phyloP scores from a whole-genome alignment of 2,113 vertebrate genomes.

The Percina caprodes region DNA sequence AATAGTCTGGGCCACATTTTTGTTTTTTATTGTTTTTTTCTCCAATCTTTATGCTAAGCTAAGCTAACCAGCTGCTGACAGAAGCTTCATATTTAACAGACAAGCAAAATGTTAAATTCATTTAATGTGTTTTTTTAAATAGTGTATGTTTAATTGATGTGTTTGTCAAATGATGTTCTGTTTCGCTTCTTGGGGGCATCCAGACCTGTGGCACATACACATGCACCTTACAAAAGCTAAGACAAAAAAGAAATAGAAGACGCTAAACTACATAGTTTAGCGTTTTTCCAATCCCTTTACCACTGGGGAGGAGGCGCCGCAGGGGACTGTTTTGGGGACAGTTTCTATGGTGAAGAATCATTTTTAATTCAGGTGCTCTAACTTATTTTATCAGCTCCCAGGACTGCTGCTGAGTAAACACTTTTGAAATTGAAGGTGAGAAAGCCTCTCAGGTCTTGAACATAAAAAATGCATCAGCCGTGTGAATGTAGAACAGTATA shows the following conservation, averaged over 20 bases:
- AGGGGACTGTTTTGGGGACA: slow-evolving; percentile 54
- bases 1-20: too few relatives aligned
- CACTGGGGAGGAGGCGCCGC: slow-evolving; percentile 32
- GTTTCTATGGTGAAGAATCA: slow-evolving; percentile 56
- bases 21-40: not conserved
- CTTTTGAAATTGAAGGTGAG: slow-evolving; percentile 82
- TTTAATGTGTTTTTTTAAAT: not conserved
- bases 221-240: not conserved
- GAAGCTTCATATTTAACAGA: too few relatives aligned
- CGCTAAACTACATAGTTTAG: not conserved
- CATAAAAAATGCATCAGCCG: slow-evolving; percentile 82
- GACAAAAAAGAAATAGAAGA: not conserved
- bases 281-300: slow-evolving; percentile 48
- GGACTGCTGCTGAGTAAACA: slow-evolving; percentile 81
- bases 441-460: slow-evolving; percentile 75
- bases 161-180: not conserved
- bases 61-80: too few relatives aligned
- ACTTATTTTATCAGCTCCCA: slow-evolving; percentile 74
- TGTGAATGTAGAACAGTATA: slow-evolving; percentile 62
- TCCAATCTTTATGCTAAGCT: too few relatives aligned
- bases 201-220: not conserved
- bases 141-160: not conserved
- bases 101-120: not conserved
- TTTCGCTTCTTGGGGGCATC: not conserved
- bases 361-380: slow-evolving; percentile 78